Base-by-base conservation (phyloP, 2,888 invertebrate genomes). In the Eucera pruinosa region DNA sequence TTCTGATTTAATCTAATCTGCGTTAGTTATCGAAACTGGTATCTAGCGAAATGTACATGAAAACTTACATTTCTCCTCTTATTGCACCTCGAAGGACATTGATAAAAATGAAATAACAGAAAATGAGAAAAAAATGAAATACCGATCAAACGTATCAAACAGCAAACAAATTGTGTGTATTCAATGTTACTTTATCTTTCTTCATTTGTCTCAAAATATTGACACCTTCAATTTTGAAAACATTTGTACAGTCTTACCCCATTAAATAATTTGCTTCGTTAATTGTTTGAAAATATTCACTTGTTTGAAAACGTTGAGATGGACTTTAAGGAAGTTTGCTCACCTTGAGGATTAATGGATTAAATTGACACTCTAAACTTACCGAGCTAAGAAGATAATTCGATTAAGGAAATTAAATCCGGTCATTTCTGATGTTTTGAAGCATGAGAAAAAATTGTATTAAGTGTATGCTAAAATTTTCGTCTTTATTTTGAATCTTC, bases 1-100 rank as follows among this genome's bases (percentile, higher is more conserved):
- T 9, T 27, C 15, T 2, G 45, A 13, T 39, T 36, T 43, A 55
- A 62, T 69, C 61, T 62, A 57, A 62, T 73, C 55, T 9, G 30
- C 4, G 41, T 30, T 13, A n/a, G n/a, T 13, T 27, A 15, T 68
- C 36, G 27, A 23, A 11, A n/a, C 13, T 5, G 18, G 9, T 39
- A 20, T 54, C 36, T 15, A 9, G 15, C 1, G 9, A 7, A 13
- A 25, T 43, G 36, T 11, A 5, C 18, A 11, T 2, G 30, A 23
- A 58, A 52, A 18, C n/a, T 25, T 57, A 27, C 45, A 27, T 60
- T 47, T 23, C 13, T 36, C 0, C 13, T 54, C 6, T 23, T 45
- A 11, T 41, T 20, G 20, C 50, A 36, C 2, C 5, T 30, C 7
- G 66, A 69, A 54, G 62, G 23, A 15, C 11, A 9, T 33, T 20